phyloP scores from a whole-genome alignment of 1,140 invertebrate species.

The Rhyzopertha dominica region DNA sequence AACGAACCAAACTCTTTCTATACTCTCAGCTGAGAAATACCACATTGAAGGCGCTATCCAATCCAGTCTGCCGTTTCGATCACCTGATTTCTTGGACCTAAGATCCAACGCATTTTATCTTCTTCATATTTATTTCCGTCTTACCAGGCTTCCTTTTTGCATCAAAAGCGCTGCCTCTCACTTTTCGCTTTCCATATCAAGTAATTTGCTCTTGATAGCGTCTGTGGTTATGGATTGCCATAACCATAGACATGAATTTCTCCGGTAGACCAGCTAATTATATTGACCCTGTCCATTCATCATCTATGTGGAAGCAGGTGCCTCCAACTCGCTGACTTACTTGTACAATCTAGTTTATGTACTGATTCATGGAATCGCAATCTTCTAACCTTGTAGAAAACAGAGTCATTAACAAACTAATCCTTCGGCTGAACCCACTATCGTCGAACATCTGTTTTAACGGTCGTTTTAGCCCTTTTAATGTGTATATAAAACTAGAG shows the following conservation, averaged over 20 bases:
- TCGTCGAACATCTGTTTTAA: constrained; percentile 15
- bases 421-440: constrained; percentile 12
- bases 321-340: constrained; percentile 18
- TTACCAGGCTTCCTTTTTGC: too few relatives aligned
- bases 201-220: constrained; percentile 21
- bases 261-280: constrained; percentile 39
- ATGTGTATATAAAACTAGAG: too few relatives aligned
- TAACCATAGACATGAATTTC: constrained; percentile 39
- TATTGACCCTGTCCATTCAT: constrained; percentile 34
- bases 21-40: too few relatives aligned
- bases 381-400: constrained; percentile 21
- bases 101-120: background rate
- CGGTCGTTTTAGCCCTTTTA: too few relatives aligned
- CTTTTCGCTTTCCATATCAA: too few relatives aligned
- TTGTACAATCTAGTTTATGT: constrained; percentile 20
- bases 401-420: constrained; percentile 11
- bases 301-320: too few relatives aligned
- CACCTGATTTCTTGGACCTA: background rate
- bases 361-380: constrained; percentile 21
- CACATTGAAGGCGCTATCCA: too few relatives aligned
- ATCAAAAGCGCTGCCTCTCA: too few relatives aligned
- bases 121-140: too few relatives aligned
- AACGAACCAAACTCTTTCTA: too few relatives aligned
- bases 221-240: constrained; percentile 32
- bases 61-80: too few relatives aligned